phyloP scores from a whole-genome alignment of 2,797 vertebrate species.

The Chloroceryle inda region DNA sequence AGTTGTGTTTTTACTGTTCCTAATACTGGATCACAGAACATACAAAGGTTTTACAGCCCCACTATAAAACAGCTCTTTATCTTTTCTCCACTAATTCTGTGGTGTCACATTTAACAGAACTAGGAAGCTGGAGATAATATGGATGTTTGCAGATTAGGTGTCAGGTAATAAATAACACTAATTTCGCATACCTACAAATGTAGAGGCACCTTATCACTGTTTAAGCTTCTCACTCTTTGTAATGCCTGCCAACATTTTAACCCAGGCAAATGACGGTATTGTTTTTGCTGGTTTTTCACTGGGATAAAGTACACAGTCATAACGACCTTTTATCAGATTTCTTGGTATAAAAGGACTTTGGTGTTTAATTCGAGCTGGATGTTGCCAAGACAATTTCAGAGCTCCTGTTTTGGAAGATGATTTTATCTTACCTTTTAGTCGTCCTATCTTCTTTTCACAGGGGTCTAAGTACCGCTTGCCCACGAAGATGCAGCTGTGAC shows the following conservation, averaged over 20 bases:
- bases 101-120: constrained; percentile 80
- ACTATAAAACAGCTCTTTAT: constrained; percentile 81
- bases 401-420: constrained; percentile 73
- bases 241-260: constrained; percentile 81
- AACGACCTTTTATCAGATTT: constrained; percentile 79
- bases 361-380: constrained; percentile 17
- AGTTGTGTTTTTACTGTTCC: constrained; percentile 50
- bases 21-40: constrained; percentile 73
- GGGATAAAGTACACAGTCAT: constrained; percentile 76
- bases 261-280: constrained; percentile 74
- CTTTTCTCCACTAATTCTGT: constrained; percentile 75
- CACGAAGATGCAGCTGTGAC: constrained; percentile 84
- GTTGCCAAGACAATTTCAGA: neutral
- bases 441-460: constrained; percentile 32
- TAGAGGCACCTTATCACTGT: constrained; percentile 80
- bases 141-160: constrained; percentile 82
- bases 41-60: constrained; percentile 77
- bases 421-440: constrained; percentile 55
- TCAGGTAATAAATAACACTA: constrained; percentile 85
- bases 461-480: constrained; percentile 70
- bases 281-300: constrained; percentile 71
- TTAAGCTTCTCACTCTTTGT: constrained; percentile 80
- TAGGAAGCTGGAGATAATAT: constrained; percentile 83
- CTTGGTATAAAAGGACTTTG: constrained; percentile 75
- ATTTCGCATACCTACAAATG: constrained; percentile 82